Evolutionary conservation across 2,113 vertebrate genomes (phyloP).

Genomic region (Carassius auratus): DNA sequence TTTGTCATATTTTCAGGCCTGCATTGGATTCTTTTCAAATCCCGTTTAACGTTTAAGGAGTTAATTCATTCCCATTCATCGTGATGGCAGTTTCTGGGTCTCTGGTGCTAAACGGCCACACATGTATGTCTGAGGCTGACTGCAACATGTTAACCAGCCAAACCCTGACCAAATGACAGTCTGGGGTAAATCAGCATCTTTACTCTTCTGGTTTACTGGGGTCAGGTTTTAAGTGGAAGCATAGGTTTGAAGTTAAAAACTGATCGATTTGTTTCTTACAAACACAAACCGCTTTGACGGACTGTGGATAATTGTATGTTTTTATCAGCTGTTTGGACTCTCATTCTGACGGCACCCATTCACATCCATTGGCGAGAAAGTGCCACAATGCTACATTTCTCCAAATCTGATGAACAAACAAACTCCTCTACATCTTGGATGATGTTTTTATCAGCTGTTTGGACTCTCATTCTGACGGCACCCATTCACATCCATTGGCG

Average conservation of each 20-base stretch:
- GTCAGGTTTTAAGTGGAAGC: too few relatives aligned
- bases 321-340: neutral
- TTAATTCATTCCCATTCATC: neutral
- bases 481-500: neutral
- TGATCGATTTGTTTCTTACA: neutral
- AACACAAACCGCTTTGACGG: too few relatives aligned
- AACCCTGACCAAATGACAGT: slow-evolving; percentile 16
- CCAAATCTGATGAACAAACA: neutral
- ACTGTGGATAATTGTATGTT: neutral
- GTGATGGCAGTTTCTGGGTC: neutral
- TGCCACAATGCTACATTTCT: neutral
- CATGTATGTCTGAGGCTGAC: neutral
- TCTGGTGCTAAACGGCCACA: neutral
- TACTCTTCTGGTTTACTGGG: neutral
- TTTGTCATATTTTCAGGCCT: neutral
- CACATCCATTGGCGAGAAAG: neutral
- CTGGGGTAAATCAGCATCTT: slow-evolving; percentile 23
- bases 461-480: neutral
- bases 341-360: neutral
- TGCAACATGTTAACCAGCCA: slow-evolving; percentile 16
- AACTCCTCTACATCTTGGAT: neutral
- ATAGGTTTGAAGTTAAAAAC: too few relatives aligned
- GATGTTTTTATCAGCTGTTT: neutral
- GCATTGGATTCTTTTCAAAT: neutral
- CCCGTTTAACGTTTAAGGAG: neutral